Evolutionary conservation across 1,140 invertebrate genomes (phyloP).

Genomic region (Schlechtendalia chinensis): DNA sequence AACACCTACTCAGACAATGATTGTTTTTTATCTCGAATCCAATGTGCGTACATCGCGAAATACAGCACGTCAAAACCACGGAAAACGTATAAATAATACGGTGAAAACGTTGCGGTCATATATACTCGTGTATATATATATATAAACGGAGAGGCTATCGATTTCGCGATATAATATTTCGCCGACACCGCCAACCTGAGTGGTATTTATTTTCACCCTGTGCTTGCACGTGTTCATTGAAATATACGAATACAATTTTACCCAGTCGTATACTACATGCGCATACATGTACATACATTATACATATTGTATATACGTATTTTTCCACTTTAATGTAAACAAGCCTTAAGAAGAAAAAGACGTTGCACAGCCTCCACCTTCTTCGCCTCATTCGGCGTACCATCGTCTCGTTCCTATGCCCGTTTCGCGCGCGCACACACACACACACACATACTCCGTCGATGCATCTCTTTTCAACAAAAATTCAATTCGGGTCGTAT

Average conservation of each 20-base stretch:
- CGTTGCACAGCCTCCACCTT: background rate
- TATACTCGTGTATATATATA: background rate
- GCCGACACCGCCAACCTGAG: too few relatives aligned
- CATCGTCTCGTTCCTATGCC: background rate
- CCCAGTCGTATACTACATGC: background rate
- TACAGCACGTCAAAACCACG: too few relatives aligned
- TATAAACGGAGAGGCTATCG: background rate
- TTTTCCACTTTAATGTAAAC: conserved; percentile 13
- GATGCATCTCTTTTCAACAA: background rate
- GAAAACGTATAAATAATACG: too few relatives aligned
- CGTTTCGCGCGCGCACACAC: too few relatives aligned
- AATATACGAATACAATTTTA: conserved; percentile 28
- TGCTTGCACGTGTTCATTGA: background rate
- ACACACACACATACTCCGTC: background rate
- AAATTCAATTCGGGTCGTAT: background rate
- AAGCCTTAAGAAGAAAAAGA: background rate
- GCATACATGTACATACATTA: too few relatives aligned
- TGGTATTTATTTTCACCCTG: background rate
- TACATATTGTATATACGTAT: too few relatives aligned
- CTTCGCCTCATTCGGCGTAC: background rate
- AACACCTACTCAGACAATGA: background rate
- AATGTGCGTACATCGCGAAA: too few relatives aligned
- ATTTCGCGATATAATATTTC: conserved; percentile 28
- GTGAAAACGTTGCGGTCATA: too few relatives aligned
- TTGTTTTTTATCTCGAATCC: conserved; percentile 14